Percentiles rank a stretch among this genome's conserved stretches.
Evolutionary conservation across 2,113 vertebrate species (phyloP).

Genomic region (Ctenomys sociabilis): DNA sequence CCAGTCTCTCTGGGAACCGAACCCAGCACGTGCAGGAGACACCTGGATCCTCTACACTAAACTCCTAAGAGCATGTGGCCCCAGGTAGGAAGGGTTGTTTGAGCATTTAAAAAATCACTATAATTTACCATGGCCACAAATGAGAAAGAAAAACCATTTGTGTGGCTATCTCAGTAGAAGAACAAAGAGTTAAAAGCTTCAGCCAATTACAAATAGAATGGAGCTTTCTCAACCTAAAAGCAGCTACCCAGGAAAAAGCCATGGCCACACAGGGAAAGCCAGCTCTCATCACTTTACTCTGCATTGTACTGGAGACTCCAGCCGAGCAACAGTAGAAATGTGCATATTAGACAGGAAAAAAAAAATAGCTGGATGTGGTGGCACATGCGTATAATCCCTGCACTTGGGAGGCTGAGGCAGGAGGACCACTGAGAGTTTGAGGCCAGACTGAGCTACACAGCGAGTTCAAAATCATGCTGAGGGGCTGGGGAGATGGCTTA

Average conservation of each 20-base stretch:
- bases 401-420: background rate
- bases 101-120: background rate
- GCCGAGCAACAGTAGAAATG: background rate
- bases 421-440: background rate
- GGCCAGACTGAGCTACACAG: background rate
- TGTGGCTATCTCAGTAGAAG: background rate
- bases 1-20: background rate
- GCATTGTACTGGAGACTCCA: background rate
- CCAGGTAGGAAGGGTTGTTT: background rate
- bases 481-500: too few species aligned
- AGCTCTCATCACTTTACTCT: too few species aligned
- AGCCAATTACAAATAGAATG: background rate
- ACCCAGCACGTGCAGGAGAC: background rate
- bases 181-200: background rate
- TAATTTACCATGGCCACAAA: background rate
- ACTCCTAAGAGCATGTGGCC: background rate
- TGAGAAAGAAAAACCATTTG: background rate
- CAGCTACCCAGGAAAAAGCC: background rate
- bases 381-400: background rate
- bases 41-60: background rate
- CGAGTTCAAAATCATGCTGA: background rate
- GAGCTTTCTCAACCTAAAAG: background rate
- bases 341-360: background rate
- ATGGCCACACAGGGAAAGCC: background rate
- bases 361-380: background rate